Evolutionary conservation across 2,113 vertebrate species (phyloP).

Genomic region (Desmodus rotundus): DNA sequence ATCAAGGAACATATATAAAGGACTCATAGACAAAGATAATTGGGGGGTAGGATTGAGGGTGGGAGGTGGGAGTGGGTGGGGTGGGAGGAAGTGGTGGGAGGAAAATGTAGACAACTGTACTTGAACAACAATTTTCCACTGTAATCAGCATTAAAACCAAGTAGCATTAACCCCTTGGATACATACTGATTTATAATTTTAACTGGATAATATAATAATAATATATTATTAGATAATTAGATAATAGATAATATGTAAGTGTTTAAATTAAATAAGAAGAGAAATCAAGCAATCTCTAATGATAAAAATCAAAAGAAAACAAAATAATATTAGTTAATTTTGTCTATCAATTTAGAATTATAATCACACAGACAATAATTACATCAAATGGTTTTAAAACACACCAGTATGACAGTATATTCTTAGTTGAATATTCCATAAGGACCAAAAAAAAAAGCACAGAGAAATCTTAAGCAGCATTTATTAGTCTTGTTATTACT

Average conservation of each 20-base stretch:
- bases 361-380: neutral
- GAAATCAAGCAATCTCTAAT: neutral
- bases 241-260: neutral
- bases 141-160: neutral
- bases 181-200: neutral
- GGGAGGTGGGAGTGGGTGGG: too few species aligned
- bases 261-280: neutral
- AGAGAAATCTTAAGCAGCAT: neutral
- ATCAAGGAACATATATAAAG: too few species aligned
- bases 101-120: too few species aligned
- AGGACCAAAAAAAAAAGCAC: neutral
- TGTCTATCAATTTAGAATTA: neutral
- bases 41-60: too few species aligned
- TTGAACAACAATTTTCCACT: too few species aligned
- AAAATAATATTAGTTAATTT: neutral
- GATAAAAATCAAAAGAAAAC: neutral
- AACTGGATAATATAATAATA: too few species aligned
- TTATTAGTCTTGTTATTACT: neutral
- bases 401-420: neutral
- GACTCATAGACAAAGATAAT: too few species aligned
- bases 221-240: too few species aligned
- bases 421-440: neutral
- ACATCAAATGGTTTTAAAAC: neutral
- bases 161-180: neutral
- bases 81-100: too few species aligned